Evolutionary conservation across 2,888 invertebrate species (phyloP), one percentile per base, ranked within the genome.

Genomic region (Nasonovia ribisnigri): DNA sequence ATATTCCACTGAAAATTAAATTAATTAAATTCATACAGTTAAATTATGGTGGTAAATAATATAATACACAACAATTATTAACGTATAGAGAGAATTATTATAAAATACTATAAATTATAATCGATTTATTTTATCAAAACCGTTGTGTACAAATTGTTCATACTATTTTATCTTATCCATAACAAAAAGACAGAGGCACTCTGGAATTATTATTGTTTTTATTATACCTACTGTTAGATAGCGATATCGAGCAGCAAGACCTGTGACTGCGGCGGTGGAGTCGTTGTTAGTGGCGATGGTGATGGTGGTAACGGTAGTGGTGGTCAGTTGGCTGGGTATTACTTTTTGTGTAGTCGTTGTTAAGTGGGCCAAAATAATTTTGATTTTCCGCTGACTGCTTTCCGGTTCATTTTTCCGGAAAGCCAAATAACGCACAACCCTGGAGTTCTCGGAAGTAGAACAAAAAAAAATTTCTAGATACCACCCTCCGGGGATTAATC

Each of bases 341-440:
- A 91, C 84, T 77, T 51, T 91, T 91, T 84, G 84, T 42, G 84
- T 36, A 67, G 92, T 54, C 67, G n/a, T 16, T 60, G 92, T 92
- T 88, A 77, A 92, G 92, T 88, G 88, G 88, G 20, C 51, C 88
- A 51, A 88, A 92, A 88, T 88, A 92, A 92, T 92, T 92, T 88
- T 51, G 67, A 88, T 77, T 88, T 92, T 77, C 42, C 88, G 48
- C 51, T n/a, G 51, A 42, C 51, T 51, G 54, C 20, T 77, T 88
- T 92, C 77, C 92, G 92, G 88, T 88, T 24, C 42, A 20, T 54
- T 43, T 77, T 54, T 51, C 43, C n/a, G 51, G 67, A 88, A 51
- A 92, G 88, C 43, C 91, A 60, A 57, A 87, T 2, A 57, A 46
- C 46, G n/a, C 13, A 8, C 43, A 77, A 77, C 51, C 13, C 36